Percentiles rank a stretch among this genome's conserved stretches.
Conservation (phyloP, 1,140 invertebrate species). For the Teleopsis dalmanni region DNA sequence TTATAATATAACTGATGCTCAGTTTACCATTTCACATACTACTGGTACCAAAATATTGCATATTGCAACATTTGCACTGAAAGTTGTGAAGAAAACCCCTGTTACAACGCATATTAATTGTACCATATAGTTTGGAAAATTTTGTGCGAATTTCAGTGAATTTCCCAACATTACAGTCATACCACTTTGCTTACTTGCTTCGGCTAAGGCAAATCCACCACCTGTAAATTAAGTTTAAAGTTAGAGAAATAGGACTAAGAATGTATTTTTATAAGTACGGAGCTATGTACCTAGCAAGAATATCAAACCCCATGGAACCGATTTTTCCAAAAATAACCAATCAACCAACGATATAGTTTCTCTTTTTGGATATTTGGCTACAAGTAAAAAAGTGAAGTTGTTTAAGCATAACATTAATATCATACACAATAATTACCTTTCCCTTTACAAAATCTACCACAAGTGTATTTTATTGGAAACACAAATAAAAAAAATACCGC, state of each 20-base stretch:
- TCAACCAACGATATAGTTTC: slow-evolving; percentile 57
- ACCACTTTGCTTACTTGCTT: slow-evolving; percentile 67
- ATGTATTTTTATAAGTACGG: no score
- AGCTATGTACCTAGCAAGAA: slow-evolving; percentile 56
- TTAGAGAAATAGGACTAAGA: neutral
- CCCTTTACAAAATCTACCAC: neutral
- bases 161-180: no score
- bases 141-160: no score
- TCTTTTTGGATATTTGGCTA: slow-evolving; percentile 50
- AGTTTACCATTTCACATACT: no score
- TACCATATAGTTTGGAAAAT: no score
- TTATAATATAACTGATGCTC: no score
- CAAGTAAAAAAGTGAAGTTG: no score
- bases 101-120: slow-evolving; percentile 46
- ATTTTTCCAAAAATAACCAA: slow-evolving; percentile 64
- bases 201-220: slow-evolving; percentile 81
- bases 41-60: slow-evolving; percentile 61
- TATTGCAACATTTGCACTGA: slow-evolving; percentile 58
- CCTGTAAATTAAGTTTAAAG: no score
- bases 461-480: slow-evolving; percentile 60
- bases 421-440: neutral
- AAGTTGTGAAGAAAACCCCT: slow-evolving; percentile 52
- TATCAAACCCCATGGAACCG: slow-evolving; percentile 66
- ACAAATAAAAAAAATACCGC: slow-evolving; percentile 69
- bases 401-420: neutral